A percentile compares a stretch with the other conserved stretches of the same genome.
These are phyloP conservation scores for Gavia stellata DNA, from an alignment of 2,113 vertebrate species.

Conservation along the genomic window DNA sequence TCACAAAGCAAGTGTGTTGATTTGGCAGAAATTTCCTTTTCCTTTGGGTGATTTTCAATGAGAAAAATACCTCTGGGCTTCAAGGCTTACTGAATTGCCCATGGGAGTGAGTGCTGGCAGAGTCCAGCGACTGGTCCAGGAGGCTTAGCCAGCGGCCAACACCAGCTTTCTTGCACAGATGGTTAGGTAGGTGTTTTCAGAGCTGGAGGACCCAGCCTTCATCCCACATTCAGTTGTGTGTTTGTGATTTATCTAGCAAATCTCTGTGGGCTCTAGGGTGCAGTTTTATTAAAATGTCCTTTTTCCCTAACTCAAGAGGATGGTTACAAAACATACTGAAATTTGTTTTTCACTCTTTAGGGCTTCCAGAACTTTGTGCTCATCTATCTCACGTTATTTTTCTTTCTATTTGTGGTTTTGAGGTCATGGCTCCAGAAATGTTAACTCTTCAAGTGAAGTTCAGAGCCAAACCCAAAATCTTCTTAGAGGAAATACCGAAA, in stretches of 20 bases:
- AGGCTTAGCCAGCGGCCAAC: not conserved
- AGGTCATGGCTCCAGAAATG: slow-evolving; percentile 28
- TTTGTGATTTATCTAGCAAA: not conserved
- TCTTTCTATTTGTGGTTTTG: slow-evolving; percentile 61
- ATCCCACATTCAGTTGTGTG: not conserved
- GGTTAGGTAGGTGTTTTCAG: not conserved
- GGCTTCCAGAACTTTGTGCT: slow-evolving; percentile 26
- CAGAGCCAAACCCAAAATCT: slow-evolving; percentile 21
- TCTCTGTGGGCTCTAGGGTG: not conserved
- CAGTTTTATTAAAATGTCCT: slow-evolving; percentile 18
- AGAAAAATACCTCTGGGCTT: not conserved
- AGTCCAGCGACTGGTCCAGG: not conserved
- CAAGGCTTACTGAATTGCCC: not conserved
- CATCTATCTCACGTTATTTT: slow-evolving; percentile 39
- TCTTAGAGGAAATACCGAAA: not conserved
- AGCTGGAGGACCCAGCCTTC: not conserved
- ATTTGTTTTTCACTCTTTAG: slow-evolving; percentile 40
- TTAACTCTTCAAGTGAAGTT: slow-evolving; percentile 25
- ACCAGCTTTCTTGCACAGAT: not conserved
- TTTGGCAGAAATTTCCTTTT: not conserved
- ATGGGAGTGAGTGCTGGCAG: not conserved
- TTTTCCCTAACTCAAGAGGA: not conserved
- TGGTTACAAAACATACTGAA: slow-evolving; percentile 31
- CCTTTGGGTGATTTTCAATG: not conserved
- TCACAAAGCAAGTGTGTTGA: not conserved